Percentiles rank a stretch among this genome's conserved stretches.
phyloP scores from a whole-genome alignment of 2,888 invertebrate genomes.

The Poecilus cupreus region DNA sequence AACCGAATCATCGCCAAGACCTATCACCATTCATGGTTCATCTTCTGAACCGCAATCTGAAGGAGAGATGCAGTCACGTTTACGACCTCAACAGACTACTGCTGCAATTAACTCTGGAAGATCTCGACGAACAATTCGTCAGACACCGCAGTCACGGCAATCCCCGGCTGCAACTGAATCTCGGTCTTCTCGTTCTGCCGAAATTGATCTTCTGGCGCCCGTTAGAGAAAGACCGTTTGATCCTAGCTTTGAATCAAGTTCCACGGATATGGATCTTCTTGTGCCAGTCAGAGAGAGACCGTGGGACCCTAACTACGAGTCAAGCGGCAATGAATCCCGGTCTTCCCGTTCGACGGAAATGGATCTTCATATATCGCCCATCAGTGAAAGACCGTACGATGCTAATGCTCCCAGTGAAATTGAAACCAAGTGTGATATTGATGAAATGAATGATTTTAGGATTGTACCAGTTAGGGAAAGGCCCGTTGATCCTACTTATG shows the following conservation, averaged over 20 bases:
- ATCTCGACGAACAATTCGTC: no score
- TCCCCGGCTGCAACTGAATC: neutral
- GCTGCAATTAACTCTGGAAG: no score
- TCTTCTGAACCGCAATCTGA: neutral
- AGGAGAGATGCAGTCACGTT: no score
- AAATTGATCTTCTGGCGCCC: conserved; percentile 41
- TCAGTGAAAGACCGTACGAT: conserved; percentile 51
- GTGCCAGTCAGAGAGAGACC: conserved; percentile 16
- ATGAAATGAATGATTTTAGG: conserved; percentile 39
- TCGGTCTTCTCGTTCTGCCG: neutral
- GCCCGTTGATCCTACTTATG: neutral
- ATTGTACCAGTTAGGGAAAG: conserved; percentile 14
- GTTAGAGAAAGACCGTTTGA: neutral
- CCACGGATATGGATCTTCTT: conserved; percentile 41
- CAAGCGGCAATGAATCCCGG: conserved; percentile 14
- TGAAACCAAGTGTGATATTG: conserved; percentile 23
- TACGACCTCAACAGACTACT: no score
- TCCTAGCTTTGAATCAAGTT: neutral
- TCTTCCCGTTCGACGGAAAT: conserved; percentile 2
- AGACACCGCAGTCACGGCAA: no score
- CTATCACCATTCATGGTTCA: neutral
- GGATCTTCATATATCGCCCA: conserved; percentile 38
- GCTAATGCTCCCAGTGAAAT: conserved; percentile 1
- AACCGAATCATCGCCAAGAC: no score
- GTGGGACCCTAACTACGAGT: neutral